Percentiles rank a stretch among this genome's conserved stretches.
phyloP scores from a whole-genome alignment of 2,113 vertebrate genomes.

The Psilopogon haemacephalus region DNA sequence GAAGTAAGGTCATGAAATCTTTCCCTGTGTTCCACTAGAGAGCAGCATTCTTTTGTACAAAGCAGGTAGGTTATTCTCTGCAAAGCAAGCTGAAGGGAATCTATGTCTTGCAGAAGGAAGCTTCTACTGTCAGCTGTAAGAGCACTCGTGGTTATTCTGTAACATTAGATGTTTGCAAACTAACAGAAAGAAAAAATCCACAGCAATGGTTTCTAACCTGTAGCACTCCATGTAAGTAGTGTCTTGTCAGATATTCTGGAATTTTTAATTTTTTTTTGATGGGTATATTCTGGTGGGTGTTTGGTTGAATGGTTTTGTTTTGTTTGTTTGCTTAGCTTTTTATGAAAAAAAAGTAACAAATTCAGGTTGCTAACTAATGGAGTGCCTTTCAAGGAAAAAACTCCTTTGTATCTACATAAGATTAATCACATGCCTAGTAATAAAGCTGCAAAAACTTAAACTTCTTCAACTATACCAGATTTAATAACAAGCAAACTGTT shows the following conservation, averaged over 20 bases:
- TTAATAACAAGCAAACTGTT: not conserved
- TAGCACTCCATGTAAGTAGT: not conserved
- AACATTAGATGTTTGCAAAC: not conserved
- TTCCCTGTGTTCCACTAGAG: constrained; percentile 80
- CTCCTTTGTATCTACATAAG: not conserved
- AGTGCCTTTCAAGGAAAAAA: not conserved
- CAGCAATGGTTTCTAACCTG: not conserved
- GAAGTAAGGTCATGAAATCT: constrained; percentile 69
- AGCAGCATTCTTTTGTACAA: constrained; percentile 85
- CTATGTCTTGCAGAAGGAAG: not conserved
- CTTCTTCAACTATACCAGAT: not conserved
- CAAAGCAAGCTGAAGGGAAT: constrained; percentile 38
- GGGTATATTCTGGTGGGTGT: too few species aligned
- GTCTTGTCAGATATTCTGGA: not conserved
- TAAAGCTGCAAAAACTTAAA: not conserved
- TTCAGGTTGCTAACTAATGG: not conserved
- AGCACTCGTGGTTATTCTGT: not conserved
- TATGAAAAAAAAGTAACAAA: not conserved
- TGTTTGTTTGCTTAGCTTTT: not conserved
- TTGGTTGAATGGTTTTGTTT: not conserved
- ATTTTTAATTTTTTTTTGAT: not conserved
- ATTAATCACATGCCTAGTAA: not conserved
- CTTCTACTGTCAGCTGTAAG: not conserved
- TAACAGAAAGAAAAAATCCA: not conserved
- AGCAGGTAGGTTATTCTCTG: constrained; percentile 61